Evolutionary conservation across 2,888 invertebrate species (phyloP).

Genomic region (Cataglyphis altisquamis): DNA sequence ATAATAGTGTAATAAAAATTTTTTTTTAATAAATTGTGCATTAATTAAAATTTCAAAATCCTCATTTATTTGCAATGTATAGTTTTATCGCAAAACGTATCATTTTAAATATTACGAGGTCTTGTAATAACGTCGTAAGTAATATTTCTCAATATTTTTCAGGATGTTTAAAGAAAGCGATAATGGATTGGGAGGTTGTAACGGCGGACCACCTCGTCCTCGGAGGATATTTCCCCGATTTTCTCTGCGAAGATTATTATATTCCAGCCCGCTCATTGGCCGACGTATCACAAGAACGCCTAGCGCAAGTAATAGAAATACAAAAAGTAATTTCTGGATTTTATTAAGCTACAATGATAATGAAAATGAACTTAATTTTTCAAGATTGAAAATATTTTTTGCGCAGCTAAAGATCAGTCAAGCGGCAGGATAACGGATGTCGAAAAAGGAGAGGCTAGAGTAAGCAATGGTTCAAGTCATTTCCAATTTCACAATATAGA

Average conservation of each 20-base stretch:
- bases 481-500: slow-evolving; percentile 85
- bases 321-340: slow-evolving; percentile 77
- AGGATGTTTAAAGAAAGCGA: slow-evolving; percentile 85
- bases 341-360: neutral
- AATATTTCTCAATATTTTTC: slow-evolving; percentile 19
- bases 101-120: slow-evolving; percentile 8
- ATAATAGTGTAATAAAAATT: neutral
- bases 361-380: neutral
- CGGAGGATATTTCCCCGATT: slow-evolving; percentile 87
- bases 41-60: neutral
- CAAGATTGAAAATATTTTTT: slow-evolving; percentile 55
- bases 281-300: slow-evolving; percentile 87
- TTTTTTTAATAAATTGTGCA: neutral
- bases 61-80: neutral
- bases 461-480: slow-evolving; percentile 83
- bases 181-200: slow-evolving; percentile 81
- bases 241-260: slow-evolving; percentile 90
- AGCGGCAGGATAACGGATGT: slow-evolving; percentile 85
- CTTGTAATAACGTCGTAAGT: slow-evolving; percentile 30
- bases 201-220: slow-evolving; percentile 79
- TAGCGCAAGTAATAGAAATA: slow-evolving; percentile 77
- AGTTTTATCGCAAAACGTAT: slow-evolving; percentile 43
- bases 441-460: slow-evolving; percentile 86
- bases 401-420: slow-evolving; percentile 85
- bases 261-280: slow-evolving; percentile 91